phyloP scores from a whole-genome alignment of 2,888 invertebrate species.

The Habroteleia sp. region DNA sequence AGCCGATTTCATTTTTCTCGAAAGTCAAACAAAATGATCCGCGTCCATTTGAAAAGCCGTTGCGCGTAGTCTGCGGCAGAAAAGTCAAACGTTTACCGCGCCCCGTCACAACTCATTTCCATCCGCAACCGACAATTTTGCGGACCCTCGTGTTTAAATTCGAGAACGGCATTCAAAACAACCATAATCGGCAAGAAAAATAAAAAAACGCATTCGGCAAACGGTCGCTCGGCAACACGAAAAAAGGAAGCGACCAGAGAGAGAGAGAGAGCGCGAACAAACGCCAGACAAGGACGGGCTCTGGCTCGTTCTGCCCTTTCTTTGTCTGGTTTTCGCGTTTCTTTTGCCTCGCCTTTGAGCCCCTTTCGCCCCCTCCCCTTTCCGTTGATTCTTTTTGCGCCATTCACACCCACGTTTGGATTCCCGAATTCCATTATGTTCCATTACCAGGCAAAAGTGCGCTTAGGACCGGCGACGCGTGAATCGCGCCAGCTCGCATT shows the following conservation, averaged over 20 bases:
- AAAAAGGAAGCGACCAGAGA: not conserved
- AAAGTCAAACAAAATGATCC: constrained; percentile 36
- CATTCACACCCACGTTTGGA: constrained; percentile 68
- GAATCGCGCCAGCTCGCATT: constrained; percentile 60
- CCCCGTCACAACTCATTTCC: constrained; percentile 49
- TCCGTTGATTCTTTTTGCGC: constrained; percentile 61
- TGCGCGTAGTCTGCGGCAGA: constrained; percentile 38
- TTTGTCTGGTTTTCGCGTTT: constrained; percentile 24
- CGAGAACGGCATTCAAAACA: constrained; percentile 44
- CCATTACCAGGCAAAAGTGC: constrained; percentile 67
- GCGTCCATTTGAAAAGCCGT: constrained; percentile 12
- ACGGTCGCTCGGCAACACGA: constrained; percentile 20
- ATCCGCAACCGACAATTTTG: constrained; percentile 50
- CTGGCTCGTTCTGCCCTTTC: constrained; percentile 20
- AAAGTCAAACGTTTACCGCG: constrained; percentile 52
- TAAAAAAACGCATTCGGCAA: constrained; percentile 33
- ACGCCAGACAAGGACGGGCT: not conserved
- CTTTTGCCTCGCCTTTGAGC: constrained; percentile 23
- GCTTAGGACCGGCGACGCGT: constrained; percentile 63
- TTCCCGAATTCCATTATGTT: constrained; percentile 73
- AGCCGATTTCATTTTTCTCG: constrained; percentile 8
- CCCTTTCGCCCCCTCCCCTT: constrained; percentile 68
- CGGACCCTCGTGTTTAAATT: constrained; percentile 50
- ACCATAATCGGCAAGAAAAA: constrained; percentile 43
- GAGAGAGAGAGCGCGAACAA: constrained; percentile 5